Evolutionary conservation across 2,797 vertebrate genomes (phyloP), one percentile per base, ranked within the genome.

Genomic region (Tokudaia muenninki): DNA sequence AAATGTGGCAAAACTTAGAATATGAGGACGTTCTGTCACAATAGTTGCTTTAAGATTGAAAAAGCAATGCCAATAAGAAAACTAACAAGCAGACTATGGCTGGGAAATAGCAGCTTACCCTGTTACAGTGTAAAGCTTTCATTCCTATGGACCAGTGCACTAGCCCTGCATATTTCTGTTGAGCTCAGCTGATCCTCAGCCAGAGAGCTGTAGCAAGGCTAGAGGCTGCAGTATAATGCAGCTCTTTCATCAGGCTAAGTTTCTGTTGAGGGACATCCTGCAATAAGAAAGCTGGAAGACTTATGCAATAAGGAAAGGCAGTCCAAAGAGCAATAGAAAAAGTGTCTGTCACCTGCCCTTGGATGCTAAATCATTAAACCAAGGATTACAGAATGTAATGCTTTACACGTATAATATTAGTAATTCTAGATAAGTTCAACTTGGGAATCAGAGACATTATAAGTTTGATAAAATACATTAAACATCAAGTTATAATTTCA

Each of bases 211-310:
- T 97, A 97, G 97, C 91, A 97, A 92, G 92, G 90, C 97, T 96
- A 91, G 83, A 97, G 92, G 97, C 98, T 98, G 98, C 98, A 98
- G 98, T 95, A 97, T 93, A 98, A 97, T 99, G 98, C 98, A 99
- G 98, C 98, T 98, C 96, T 98, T 98, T 98, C 97, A 90, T 97
- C 96, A 97, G 96, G 77, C 91, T 90, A 87, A 95, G 98, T 96
- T 97, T 97, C 94, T 97, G 96, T 82, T 13, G 96, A 98, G 98
- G 96, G 98, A 97, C 97, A 97, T 92, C 84, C 97, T 98, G 94
- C 94, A 12, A 24, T 55, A 97, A 90, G 92, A 95, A 96, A 98
- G 94, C 97, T 8, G 29, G 90, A 77, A 87, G 94, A 89, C 92
- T 97, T 96, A 83, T 94, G 96, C 98, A 98, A 79, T 97, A 92